Evolutionary conservation across 2,113 vertebrate species (phyloP), one percentile per base, ranked within the genome.

Genomic region (Phrynosoma blainvillii): DNA sequence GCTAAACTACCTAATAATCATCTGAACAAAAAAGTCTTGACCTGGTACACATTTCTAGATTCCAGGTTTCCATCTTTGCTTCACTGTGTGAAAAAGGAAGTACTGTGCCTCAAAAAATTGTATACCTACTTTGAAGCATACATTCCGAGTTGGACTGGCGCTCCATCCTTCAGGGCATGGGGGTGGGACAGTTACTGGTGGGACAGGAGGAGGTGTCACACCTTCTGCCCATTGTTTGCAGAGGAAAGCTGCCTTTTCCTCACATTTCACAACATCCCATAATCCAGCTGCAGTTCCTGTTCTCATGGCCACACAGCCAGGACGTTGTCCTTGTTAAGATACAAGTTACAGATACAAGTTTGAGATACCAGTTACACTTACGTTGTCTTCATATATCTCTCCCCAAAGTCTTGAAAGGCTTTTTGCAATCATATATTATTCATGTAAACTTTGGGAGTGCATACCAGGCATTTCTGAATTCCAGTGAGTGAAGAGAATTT

Each of bases 401-500:
- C 59, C 59, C 18, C 59, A 4, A 59, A 14, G 14, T 21, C 16
- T 30, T 36, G 32, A 85, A 85, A 23, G 2, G 6, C n/a, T 75
- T 75, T 66, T 1, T 42, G 32, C 23, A 7, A 82, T 52, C 18
- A 23, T 62, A 5, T 30, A 18, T 76, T 27, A 3, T 32, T 5
- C 30, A 7, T 13, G 32, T 10, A 68, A 14, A 13, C 5, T 32
- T 56, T 18, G 10, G 30, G 18, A 82, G 66, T 70, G 82, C 91
- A 0, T 97, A 99, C 99, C 98, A 82, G 98, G 98, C 98, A 99
- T 98, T 73, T 97, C 97, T 0, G 94, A 54, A 1, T 99, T 98
- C 96, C 99, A 99, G 95, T 99, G 97, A 23, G 97, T 99, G 90
- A 98, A 99, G 27, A 89, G 95, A 85, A 98, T 96, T 0, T 71